Evolutionary conservation across 2,113 vertebrate species (phyloP).

Genomic region (Nicator chloris): DNA sequence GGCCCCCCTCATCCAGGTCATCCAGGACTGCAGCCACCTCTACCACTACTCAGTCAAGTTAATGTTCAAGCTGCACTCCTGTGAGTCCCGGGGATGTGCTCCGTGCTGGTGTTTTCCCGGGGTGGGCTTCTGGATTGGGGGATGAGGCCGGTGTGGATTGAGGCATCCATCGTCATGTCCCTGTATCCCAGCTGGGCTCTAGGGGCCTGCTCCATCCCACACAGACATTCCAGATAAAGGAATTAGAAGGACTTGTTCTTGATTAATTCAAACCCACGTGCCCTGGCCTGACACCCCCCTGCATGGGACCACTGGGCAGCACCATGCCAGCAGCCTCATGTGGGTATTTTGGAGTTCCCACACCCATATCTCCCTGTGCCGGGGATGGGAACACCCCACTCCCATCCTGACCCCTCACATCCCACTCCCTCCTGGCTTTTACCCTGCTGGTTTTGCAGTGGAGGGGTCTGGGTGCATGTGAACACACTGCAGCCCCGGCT

Average conservation of each 20-base stretch:
- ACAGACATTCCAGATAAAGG: background rate
- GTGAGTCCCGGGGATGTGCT: constrained; percentile 72
- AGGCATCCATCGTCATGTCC: rapidly evolving
- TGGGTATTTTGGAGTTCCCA: background rate
- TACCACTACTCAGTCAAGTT: constrained; percentile 97
- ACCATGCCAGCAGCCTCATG: rapidly evolving
- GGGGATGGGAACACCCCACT: background rate
- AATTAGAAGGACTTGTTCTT: background rate
- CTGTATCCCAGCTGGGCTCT: rapidly evolving
- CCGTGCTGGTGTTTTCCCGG: rapidly evolving
- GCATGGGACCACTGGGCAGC: background rate
- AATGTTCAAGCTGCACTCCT: constrained; percentile 94
- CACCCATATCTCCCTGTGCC: background rate
- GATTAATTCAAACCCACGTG: background rate
- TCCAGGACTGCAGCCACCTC: constrained; percentile 96
- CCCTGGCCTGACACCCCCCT: background rate
- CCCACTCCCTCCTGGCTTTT: background rate
- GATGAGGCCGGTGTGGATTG: background rate
- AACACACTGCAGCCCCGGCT: background rate
- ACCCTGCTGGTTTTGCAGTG: background rate
- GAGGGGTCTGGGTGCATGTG: rapidly evolving
- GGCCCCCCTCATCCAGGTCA: constrained; percentile 93
- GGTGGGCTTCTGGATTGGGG: background rate
- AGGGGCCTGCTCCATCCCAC: background rate
- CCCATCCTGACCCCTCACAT: background rate